Percentiles rank a stretch among this genome's conserved stretches.
Evolutionary conservation across 2,888 invertebrate genomes (phyloP).

Genomic region (Xestia xanthographa): DNA sequence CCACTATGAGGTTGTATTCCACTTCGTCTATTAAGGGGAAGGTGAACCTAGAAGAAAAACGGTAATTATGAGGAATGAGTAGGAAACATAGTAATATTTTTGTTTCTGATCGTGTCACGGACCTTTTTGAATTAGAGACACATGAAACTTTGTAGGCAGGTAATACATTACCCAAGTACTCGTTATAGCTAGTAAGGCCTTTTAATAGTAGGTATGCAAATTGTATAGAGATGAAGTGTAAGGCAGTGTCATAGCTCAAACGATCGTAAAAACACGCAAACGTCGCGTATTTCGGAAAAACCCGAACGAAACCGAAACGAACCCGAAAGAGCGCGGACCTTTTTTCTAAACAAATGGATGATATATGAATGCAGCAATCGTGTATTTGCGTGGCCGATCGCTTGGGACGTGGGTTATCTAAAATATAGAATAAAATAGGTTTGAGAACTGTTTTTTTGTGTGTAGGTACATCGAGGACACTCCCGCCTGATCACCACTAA

Average conservation of each 20-base stretch:
- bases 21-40: slow-evolving; percentile 82
- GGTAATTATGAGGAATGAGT: background rate
- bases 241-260: background rate
- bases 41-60: slow-evolving; percentile 75
- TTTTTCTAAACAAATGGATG: background rate
- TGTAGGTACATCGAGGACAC: too few relatives aligned
- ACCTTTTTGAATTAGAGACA: background rate
- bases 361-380: background rate
- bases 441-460: background rate
- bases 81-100: background rate
- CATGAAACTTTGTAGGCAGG: background rate
- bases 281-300: background rate
- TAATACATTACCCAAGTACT: background rate
- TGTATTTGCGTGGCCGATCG: background rate
- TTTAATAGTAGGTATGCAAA: background rate
- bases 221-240: background rate
- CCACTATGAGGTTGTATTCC: slow-evolving; percentile 82
- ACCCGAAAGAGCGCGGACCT: background rate
- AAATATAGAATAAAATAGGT: background rate
- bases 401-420: background rate
- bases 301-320: too few relatives aligned
- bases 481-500: too few relatives aligned
- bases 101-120: background rate
- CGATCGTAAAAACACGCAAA: background rate
- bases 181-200: background rate